A percentile compares a stretch with the other conserved stretches of the same genome.
These are phyloP conservation scores for Lethrus apterus DNA, from an alignment of 1,140 invertebrate genomes.

Conservation along the genomic window DNA sequence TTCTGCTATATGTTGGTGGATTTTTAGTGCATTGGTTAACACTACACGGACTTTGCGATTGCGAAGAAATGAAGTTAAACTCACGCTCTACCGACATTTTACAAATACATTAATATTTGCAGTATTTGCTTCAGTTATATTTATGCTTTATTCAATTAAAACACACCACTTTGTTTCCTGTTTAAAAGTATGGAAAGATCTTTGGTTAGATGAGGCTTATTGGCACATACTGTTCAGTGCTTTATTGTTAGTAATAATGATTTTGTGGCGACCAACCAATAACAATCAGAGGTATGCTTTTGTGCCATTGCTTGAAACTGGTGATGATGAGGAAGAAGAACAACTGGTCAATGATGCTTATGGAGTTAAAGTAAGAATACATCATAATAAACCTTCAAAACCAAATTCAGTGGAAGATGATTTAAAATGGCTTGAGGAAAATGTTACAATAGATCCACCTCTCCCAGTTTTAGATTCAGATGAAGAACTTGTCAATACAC, in stretches of 20 bases:
- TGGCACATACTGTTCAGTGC: conserved; percentile 90
- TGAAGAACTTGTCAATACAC: conserved; percentile 81
- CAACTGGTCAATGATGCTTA: conserved; percentile 78
- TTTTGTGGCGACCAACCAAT: conserved; percentile 88
- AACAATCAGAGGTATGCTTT: conserved; percentile 95
- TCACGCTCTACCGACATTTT: conserved; percentile 86
- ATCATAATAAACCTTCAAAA: conserved; percentile 36
- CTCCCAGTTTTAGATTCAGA: conserved; percentile 81
- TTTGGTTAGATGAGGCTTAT: conserved; percentile 89
- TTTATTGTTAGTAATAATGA: conserved; percentile 84
- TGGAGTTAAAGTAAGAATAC: conserved; percentile 68
- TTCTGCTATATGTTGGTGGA: conserved; percentile 73
- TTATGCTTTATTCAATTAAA: conserved; percentile 88
- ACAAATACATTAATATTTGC: conserved; percentile 88
- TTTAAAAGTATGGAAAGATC: conserved; percentile 70
- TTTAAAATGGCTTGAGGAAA: conserved; percentile 86
- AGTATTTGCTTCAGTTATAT: conserved; percentile 78
- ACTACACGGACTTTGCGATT: conserved; percentile 82
- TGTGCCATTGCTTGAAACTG: conserved; percentile 80
- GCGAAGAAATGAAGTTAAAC: conserved; percentile 78
- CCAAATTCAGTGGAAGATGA: conserved; percentile 61
- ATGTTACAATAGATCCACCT: conserved; percentile 68
- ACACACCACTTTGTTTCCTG: conserved; percentile 40
- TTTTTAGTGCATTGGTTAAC: conserved; percentile 80
- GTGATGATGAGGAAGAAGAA: conserved; percentile 79